phyloP scores from a whole-genome alignment of 2,113 vertebrate genomes.

The Silurus meridionalis region DNA sequence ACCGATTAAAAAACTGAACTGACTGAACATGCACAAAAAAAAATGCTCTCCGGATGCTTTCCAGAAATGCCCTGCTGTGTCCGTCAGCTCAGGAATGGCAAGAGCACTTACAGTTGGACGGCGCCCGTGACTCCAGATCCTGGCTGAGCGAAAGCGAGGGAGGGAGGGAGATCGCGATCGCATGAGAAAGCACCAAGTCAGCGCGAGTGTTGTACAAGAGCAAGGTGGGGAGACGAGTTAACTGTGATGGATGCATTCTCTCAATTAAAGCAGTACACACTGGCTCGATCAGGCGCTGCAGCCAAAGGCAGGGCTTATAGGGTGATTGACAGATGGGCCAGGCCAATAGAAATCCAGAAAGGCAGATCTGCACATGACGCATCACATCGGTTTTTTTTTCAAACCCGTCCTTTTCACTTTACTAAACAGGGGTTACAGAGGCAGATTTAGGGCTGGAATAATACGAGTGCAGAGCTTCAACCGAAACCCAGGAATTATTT shows the following conservation, averaged over 20 bases:
- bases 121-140: slow-evolving; percentile 61
- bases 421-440: neutral
- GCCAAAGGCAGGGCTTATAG: slow-evolving; percentile 23
- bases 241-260: slow-evolving; percentile 50
- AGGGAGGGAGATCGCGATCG: slow-evolving; percentile 11
- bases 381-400: neutral
- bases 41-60: neutral
- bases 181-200: neutral
- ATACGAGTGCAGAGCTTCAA: neutral
- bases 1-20: neutral
- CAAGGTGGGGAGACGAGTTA: slow-evolving; percentile 26
- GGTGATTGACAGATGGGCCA: slow-evolving; percentile 2
- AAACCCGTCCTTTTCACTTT: slow-evolving; percentile 1
- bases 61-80: neutral
- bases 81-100: neutral
- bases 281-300: neutral
- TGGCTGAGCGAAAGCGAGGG: slow-evolving; percentile 36
- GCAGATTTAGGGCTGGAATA: neutral
- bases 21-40: neutral
- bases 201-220: neutral
- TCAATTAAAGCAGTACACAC: slow-evolving; percentile 46
- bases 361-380: neutral
- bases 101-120: slow-evolving; percentile 54
- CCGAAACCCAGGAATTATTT: neutral
- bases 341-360: neutral